Conservation (phyloP, 2,888 invertebrate genomes). For the Tenthredo distinguenda region DNA sequence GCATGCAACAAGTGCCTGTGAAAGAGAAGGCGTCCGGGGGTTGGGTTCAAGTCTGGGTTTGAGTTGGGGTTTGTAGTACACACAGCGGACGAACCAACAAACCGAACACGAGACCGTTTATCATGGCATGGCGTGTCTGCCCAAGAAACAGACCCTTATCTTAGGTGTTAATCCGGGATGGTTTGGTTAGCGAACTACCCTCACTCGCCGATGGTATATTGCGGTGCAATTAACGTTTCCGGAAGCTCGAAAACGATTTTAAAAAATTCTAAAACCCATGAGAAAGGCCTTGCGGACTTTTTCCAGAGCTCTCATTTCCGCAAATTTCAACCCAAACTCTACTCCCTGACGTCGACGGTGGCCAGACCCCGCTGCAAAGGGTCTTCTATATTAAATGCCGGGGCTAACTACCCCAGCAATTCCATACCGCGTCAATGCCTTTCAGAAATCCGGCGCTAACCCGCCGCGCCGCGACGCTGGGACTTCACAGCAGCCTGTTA, state of each 20-base stretch:
- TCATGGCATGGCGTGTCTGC: slow-evolving; percentile 58
- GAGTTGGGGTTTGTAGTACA: slow-evolving; percentile 51
- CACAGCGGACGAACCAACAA: slow-evolving; percentile 57
- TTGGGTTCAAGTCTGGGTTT: slow-evolving; percentile 47
- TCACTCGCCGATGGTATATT: neutral
- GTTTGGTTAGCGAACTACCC: slow-evolving; percentile 35
- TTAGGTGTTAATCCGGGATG: slow-evolving; percentile 55
- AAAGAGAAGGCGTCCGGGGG: slow-evolving; percentile 60
- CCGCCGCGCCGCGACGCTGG: slow-evolving; percentile 62
- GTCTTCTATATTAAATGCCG: slow-evolving; percentile 72
- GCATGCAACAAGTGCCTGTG: slow-evolving; percentile 71
- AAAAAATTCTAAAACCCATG: neutral
- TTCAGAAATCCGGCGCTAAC: slow-evolving; percentile 57
- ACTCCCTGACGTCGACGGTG: neutral
- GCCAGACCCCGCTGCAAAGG: slow-evolving; percentile 12
- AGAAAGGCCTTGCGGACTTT: neutral
- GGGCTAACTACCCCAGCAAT: slow-evolving; percentile 73
- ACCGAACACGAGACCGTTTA: slow-evolving; percentile 59
- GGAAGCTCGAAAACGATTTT: neutral
- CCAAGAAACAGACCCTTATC: slow-evolving; percentile 56
- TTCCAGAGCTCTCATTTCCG: neutral
- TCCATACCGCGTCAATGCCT: slow-evolving; percentile 73
- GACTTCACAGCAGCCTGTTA: slow-evolving; percentile 65
- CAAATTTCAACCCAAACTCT: neutral
- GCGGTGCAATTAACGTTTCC: neutral